These are phyloP conservation scores for Lota lota DNA, from an alignment of 2,113 vertebrate genomes.

Conservation along the genomic window DNA sequence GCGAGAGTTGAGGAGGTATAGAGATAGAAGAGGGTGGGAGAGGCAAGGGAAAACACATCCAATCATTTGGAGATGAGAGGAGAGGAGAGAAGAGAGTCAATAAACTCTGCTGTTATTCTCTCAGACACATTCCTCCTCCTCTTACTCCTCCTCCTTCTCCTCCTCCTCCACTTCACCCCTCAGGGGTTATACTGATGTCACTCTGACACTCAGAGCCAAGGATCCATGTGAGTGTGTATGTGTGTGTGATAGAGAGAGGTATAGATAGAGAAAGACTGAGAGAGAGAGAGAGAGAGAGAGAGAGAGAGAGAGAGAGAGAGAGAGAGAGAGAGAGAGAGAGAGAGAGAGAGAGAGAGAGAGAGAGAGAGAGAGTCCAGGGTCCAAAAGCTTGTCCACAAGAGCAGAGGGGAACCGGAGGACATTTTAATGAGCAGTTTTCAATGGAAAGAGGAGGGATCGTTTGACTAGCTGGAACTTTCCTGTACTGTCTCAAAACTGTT, in stretches of 20 bases:
- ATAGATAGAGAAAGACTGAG: background rate
- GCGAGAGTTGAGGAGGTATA: constrained; percentile 7
- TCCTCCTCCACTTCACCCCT: constrained; percentile 30
- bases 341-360: too few relatives aligned
- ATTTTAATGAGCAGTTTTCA: constrained; percentile 72
- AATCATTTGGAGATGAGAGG: constrained; percentile 37
- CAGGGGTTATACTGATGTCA: constrained; percentile 68
- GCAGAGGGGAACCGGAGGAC: constrained; percentile 62
- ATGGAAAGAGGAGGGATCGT: constrained; percentile 62
- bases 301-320: background rate
- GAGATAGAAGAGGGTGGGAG: constrained; percentile 25
- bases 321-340: too few relatives aligned
- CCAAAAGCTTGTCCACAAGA: constrained; percentile 66
- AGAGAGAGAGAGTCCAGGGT: constrained; percentile 22
- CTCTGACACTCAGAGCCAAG: constrained; percentile 65
- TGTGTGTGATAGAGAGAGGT: constrained; percentile 3
- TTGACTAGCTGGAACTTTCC: constrained; percentile 65
- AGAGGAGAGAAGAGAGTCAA: constrained; percentile 41
- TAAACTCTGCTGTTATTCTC: constrained; percentile 58
- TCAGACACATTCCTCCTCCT: constrained; percentile 60
- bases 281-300: background rate
- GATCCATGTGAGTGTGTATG: constrained; percentile 31
- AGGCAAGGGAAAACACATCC: constrained; percentile 39
- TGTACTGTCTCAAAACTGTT: constrained; percentile 46
- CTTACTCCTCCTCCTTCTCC: constrained; percentile 21